A percentile compares a stretch with the other conserved stretches of the same genome.
phyloP scores from a whole-genome alignment of 2,113 vertebrate species.

The Grus americana region DNA sequence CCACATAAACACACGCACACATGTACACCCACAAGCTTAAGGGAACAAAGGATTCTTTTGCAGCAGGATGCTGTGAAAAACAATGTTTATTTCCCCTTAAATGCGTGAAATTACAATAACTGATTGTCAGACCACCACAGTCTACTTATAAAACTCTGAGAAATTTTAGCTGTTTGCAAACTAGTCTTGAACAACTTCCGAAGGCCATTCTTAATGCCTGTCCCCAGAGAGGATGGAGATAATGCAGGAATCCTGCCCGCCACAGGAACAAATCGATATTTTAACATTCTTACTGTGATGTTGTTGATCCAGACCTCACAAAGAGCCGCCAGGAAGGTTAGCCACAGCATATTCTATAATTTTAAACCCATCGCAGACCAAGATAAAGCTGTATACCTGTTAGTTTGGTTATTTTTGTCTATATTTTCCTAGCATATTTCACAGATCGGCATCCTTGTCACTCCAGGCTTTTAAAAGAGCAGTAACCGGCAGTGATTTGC shows the following conservation, averaged over 20 bases:
- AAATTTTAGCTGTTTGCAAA: slow-evolving; percentile 53
- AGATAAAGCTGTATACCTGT: not conserved
- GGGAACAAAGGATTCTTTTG: slow-evolving; percentile 54
- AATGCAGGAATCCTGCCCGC: not conserved
- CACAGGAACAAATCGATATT: not conserved
- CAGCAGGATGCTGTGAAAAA: slow-evolving; percentile 48
- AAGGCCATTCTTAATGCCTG: slow-evolving; percentile 14
- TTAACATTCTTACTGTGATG: not conserved
- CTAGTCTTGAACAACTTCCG: not conserved
- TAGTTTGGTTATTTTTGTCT: not conserved
- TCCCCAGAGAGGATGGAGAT: not conserved
- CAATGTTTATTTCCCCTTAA: slow-evolving; percentile 32
- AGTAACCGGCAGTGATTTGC: not conserved
- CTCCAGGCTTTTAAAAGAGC: not conserved
- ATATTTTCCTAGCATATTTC: not conserved
- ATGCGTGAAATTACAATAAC: slow-evolving; percentile 60
- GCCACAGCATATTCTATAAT: not conserved
- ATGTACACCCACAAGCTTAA: not conserved
- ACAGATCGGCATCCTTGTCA: not conserved
- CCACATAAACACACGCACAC: slow-evolving; percentile 33
- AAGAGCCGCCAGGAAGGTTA: not conserved
- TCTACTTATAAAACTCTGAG: slow-evolving; percentile 13
- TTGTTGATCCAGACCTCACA: not conserved
- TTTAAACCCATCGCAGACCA: not conserved
- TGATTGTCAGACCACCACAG: slow-evolving; percentile 41